A percentile compares a stretch with the other conserved stretches of the same genome.
These are phyloP conservation scores for Lasioglossum oenotherae DNA, from an alignment of 2,888 invertebrate species.

Conservation along the genomic window DNA sequence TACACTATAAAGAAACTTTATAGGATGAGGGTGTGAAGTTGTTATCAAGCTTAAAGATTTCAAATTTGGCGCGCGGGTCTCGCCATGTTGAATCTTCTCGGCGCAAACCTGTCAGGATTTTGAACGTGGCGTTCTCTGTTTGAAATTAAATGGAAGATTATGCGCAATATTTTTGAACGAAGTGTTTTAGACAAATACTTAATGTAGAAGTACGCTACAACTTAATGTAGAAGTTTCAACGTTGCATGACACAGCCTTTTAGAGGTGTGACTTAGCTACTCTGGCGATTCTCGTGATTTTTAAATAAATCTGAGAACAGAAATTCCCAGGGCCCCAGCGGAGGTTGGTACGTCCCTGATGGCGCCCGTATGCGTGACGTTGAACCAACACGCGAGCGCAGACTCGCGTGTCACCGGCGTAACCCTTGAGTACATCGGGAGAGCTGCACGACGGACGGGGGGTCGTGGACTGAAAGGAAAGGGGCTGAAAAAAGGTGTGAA, in stretches of 20 bases:
- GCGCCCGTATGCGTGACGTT: constrained; percentile 38
- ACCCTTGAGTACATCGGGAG: constrained; percentile 55
- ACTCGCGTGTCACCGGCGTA: constrained; percentile 66
- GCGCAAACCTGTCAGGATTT: neutral
- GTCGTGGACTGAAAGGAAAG: constrained; percentile 57
- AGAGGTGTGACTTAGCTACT: no score
- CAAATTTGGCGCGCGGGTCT: neutral
- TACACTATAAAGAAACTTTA: neutral
- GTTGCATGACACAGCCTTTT: no score
- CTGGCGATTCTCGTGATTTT: no score
- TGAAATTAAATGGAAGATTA: neutral
- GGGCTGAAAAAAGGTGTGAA: constrained; percentile 71
- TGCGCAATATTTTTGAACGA: neutral
- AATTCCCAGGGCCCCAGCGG: neutral
- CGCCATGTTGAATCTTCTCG: neutral
- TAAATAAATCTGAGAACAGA: neutral
- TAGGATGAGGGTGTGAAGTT: no score
- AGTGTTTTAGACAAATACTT: no score
- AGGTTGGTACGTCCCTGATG: constrained; percentile 19
- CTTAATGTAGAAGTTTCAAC: no score
- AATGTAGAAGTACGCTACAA: no score
- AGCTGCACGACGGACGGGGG: constrained; percentile 53
- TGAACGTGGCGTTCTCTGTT: neutral
- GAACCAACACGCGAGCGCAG: constrained; percentile 33
- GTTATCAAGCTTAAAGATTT: neutral